Base-by-base conservation (phyloP, 2,113 vertebrate species). In the Gambusia affinis region DNA sequence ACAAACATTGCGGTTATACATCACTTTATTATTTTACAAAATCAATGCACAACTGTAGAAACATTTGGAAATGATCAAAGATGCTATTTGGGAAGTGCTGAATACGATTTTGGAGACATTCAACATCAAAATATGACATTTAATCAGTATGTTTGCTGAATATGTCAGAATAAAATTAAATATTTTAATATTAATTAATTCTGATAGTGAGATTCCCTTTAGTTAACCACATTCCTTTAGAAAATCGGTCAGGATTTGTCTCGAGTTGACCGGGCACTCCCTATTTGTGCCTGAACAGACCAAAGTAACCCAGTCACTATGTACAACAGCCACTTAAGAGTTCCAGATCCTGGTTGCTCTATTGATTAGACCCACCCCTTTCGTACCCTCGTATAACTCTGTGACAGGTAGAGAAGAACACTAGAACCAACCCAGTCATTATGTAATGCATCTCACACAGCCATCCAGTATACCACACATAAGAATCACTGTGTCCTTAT, bases 341-440 rank as follows among this genome's bases (percentile, higher is more conserved):
- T 67, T 66, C n/a, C 35, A 66, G 33, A 73, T 57, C 74, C 57
- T 67, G 82, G 70, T 73, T 80, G 82, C 76, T 73, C 64, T 79
- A 72, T 85, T 70, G 78, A 72, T 60, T 69, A 75, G 79, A 74
- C 71, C 79, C 37, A 37, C 60, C 81, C 79, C 87, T 82, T 81
- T 85, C 81, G 75, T 79, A 63, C 47, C 64, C 68, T 75, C 70
- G 83, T 89, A 92, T 92, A 91, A 91, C 82, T 77, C 64, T 35
- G 39, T 75, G 66, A 80, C 80, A 90, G 73, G 72, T 76, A 61
- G 64, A 64, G 28, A 14, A 60, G 28, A 75, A 84, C 70, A 82
- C 75, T 72, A 85, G 67, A 72, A 64, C 71, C 68, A 72, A 75
- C 77, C 78, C 35, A 39, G 64, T 71, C 67, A 80, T 69, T 70